Conservation (phyloP, 2,113 vertebrate species). For the Limnothrissa miodon region DNA sequence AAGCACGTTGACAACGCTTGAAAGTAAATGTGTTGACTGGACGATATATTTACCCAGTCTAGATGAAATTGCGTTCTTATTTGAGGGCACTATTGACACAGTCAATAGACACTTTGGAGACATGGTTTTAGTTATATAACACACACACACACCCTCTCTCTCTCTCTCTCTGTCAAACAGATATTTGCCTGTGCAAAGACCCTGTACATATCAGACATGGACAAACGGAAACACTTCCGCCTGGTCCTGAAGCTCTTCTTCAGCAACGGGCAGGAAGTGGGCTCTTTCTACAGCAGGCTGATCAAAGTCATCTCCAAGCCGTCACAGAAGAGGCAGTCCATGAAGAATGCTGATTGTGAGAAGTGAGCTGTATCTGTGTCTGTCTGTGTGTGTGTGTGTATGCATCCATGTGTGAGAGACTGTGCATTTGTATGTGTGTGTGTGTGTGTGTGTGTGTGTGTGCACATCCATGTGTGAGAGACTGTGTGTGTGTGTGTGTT, state of each 20-base stretch:
- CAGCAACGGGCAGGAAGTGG: slow-evolving; percentile 83
- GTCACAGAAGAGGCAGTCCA: slow-evolving; percentile 94
- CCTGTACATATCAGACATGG: slow-evolving; percentile 88
- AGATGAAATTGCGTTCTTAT: slow-evolving; percentile 30
- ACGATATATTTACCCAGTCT: slow-evolving; percentile 38
- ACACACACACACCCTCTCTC: slow-evolving; percentile 16
- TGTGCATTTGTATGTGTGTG: neutral
- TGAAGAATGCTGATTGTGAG: slow-evolving; percentile 95
- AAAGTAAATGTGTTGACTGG: slow-evolving; percentile 2
- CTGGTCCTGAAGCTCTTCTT: slow-evolving; percentile 84
- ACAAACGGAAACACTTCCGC: slow-evolving; percentile 94
- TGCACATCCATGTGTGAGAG: neutral
- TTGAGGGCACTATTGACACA: slow-evolving; percentile 36
- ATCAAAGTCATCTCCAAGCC: slow-evolving; percentile 99
- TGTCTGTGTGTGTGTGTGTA: neutral
- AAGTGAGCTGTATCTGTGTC: slow-evolving; percentile 17
- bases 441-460: neutral
- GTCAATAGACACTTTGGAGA: neutral
- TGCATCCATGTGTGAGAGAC: slow-evolving; percentile 18
- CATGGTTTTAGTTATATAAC: slow-evolving; percentile 26
- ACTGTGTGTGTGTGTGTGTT: neutral
- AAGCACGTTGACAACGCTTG: neutral
- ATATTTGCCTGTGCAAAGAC: slow-evolving; percentile 90
- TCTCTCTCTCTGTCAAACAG: slow-evolving; percentile 53
- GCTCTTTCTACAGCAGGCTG: slow-evolving; percentile 87